These are phyloP conservation scores for Neoniphon sammara DNA, from an alignment of 2,797 vertebrate genomes.

Conservation along the genomic window DNA sequence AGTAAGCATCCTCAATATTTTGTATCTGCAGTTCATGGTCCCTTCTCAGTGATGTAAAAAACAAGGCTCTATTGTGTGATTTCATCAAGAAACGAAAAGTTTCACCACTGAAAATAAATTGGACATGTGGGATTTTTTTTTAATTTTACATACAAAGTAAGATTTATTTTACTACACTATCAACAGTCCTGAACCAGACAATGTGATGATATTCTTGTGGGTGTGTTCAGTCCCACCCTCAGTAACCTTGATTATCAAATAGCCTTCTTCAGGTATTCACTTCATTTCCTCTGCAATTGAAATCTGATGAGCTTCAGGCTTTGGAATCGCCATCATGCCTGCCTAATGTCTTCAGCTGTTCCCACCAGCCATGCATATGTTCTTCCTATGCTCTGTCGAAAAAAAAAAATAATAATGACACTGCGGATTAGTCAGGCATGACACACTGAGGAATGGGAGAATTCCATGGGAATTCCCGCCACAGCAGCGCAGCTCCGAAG, in stretches of 20 bases:
- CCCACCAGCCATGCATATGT: conserved; percentile 7
- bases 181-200: no score
- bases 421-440: conserved; percentile 39
- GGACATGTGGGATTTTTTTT: not conserved
- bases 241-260: conserved; percentile 45
- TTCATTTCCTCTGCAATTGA: conserved; percentile 61
- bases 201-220: no score
- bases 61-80: not conserved
- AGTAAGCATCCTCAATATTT: no score
- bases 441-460: conserved; percentile 27
- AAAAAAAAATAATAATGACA: conserved; percentile 22
- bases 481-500: not conserved
- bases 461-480: conserved; percentile 48
- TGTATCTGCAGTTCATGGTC: no score
- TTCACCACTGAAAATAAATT: not conserved
- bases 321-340: conserved; percentile 29
- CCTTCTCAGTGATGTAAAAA: no score
- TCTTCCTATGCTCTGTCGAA: conserved; percentile 9
- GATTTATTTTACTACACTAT: not conserved
- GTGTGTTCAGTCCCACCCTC: not conserved
- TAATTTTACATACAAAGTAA: not conserved
- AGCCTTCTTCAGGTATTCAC: conserved; percentile 35
- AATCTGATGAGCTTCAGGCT: conserved; percentile 57
- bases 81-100: not conserved
- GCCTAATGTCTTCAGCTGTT: conserved; percentile 37